These are phyloP conservation scores for Gryllus bimaculatus DNA, from an alignment of 1,140 invertebrate genomes.

Conservation along the genomic window DNA sequence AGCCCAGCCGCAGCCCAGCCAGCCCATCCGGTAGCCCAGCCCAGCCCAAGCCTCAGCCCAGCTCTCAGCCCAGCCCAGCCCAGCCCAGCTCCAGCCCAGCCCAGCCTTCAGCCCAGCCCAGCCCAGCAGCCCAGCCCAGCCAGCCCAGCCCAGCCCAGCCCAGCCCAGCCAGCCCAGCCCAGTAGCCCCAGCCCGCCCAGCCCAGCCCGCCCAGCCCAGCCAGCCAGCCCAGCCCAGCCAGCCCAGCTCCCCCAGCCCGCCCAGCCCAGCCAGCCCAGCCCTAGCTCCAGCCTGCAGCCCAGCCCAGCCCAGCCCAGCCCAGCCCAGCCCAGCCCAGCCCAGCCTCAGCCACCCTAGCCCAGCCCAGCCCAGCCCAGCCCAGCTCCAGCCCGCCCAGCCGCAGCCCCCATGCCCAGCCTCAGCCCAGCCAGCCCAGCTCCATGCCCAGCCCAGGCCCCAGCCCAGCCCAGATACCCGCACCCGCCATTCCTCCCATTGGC, in stretches of 20 bases:
- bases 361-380: too few species aligned
- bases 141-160: background rate
- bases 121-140: too few species aligned
- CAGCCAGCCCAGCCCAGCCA: background rate
- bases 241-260: too few species aligned
- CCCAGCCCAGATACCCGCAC: background rate
- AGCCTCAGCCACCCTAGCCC: background rate
- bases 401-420: background rate
- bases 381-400: background rate
- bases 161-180: background rate
- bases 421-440: background rate
- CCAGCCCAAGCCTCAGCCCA: background rate
- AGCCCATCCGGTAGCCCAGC: background rate
- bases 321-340: too few species aligned
- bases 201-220: background rate
- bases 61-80: too few species aligned
- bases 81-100: too few species aligned
- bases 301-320: too few species aligned
- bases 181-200: too few species aligned
- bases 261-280: background rate
- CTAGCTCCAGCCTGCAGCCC: too few species aligned
- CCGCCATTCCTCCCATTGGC: too few species aligned
- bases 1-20: background rate
- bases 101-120: background rate
- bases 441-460: background rate